Conservation (phyloP, 2,113 vertebrate genomes). For the Hoplias malabaricus region DNA sequence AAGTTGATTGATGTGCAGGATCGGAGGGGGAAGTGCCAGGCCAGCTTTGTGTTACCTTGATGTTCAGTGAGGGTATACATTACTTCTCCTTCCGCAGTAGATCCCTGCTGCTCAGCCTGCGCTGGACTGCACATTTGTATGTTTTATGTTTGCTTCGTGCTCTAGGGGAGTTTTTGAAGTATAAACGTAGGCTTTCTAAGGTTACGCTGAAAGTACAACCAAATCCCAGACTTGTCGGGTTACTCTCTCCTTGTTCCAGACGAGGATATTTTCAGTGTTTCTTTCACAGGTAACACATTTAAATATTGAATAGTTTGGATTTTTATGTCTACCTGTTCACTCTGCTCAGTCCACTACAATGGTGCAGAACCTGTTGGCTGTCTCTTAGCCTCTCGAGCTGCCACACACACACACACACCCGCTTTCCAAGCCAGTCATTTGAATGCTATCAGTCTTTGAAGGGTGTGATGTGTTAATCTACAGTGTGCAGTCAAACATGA, state of each 20-base stretch:
- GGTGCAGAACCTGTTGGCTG: neutral
- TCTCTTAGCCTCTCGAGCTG: neutral
- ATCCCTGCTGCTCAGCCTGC: constrained; percentile 13
- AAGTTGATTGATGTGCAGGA: constrained; percentile 46
- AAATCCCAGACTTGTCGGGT: neutral
- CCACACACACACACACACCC: neutral
- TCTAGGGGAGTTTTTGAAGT: neutral
- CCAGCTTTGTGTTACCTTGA: constrained; percentile 43
- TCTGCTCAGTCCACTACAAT: neutral
- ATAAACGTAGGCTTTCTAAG: constrained; percentile 14
- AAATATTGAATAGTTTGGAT: too few relatives aligned
- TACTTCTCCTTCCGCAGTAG: constrained; percentile 41
- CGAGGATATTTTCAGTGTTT: too few relatives aligned
- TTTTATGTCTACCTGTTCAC: neutral
- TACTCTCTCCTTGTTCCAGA: neutral
- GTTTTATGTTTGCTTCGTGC: constrained; percentile 35
- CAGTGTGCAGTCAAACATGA: neutral
- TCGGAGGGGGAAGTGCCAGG: constrained; percentile 38
- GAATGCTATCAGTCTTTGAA: constrained; percentile 16
- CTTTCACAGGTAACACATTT: too few relatives aligned
- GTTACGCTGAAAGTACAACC: neutral
- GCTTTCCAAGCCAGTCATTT: neutral
- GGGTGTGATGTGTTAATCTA: constrained; percentile 5
- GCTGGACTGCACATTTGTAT: neutral
- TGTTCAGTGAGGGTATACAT: constrained; percentile 36